A percentile compares a stretch with the other conserved stretches of the same genome.
These are phyloP conservation scores for Ligdia adustata DNA, from an alignment of 2,888 invertebrate species.

Conservation along the genomic window DNA sequence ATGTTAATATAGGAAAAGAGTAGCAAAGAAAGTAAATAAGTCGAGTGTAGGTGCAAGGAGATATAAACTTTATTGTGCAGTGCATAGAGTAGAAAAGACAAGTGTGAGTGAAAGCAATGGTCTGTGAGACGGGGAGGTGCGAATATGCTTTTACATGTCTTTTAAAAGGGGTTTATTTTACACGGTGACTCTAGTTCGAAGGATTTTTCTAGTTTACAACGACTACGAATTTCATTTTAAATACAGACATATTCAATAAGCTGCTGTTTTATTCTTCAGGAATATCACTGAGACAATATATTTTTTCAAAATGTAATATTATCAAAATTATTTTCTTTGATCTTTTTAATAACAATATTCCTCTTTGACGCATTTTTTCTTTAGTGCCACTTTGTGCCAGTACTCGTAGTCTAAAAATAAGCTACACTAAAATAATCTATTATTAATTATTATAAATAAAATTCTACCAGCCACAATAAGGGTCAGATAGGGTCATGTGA, in stretches of 20 bases:
- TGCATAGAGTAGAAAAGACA: slow-evolving; percentile 75
- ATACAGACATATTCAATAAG: slow-evolving; percentile 11
- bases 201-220: no score
- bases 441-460: slow-evolving; percentile 20
- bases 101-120: slow-evolving; percentile 62
- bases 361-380: no score
- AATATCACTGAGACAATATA: no score
- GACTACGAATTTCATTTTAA: no score
- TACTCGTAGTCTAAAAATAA: slow-evolving; percentile 44
- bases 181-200: slow-evolving; percentile 13
- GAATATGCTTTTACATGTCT: slow-evolving; percentile 17
- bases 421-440: no score
- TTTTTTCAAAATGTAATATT: no score
- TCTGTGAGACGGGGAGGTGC: slow-evolving; percentile 52
- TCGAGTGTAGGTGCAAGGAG: slow-evolving; percentile 69
- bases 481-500: slow-evolving; percentile 16
- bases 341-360: no score
- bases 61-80: slow-evolving; percentile 77
- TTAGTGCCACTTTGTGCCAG: slow-evolving; percentile 1
- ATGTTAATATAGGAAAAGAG: slow-evolving; percentile 61
- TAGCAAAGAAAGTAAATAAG: slow-evolving; percentile 58
- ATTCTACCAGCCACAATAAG: slow-evolving; percentile 14
- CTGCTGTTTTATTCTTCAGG: slow-evolving; percentile 7
- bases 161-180: slow-evolving; percentile 17
- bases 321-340: no score